Conservation (phyloP, 1,140 invertebrate genomes). For the Triops longicaudatus region DNA sequence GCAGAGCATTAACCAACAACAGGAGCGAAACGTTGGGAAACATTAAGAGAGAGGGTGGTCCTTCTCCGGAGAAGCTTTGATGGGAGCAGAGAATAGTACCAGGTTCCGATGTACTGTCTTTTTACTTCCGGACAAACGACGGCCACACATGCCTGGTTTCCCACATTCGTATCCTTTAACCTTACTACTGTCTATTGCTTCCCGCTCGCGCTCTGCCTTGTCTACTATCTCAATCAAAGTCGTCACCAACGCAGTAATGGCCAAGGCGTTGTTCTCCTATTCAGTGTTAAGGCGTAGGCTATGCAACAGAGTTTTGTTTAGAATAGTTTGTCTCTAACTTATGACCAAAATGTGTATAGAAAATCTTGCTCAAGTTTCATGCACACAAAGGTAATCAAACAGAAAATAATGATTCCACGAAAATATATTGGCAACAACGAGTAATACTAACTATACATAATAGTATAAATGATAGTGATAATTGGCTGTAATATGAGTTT, state of each 20-base stretch:
- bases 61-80: neutral
- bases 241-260: neutral
- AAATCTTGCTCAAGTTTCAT: too few relatives aligned
- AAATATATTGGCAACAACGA: too few relatives aligned
- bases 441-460: too few relatives aligned
- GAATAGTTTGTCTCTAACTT: too few relatives aligned
- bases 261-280: neutral
- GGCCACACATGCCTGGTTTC: neutral
- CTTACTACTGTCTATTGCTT: too few relatives aligned
- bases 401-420: too few relatives aligned
- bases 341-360: too few relatives aligned
- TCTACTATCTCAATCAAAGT: neutral
- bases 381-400: too few relatives aligned
- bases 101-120: neutral
- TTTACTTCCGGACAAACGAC: neutral
- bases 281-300: neutral
- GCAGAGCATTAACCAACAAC: neutral
- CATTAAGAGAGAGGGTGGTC: conserved; percentile 6
- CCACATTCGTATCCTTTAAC: neutral
- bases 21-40: neutral
- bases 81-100: neutral
- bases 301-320: too few relatives aligned
- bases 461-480: too few relatives aligned
- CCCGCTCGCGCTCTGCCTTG: neutral
- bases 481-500: too few relatives aligned